phyloP scores from a whole-genome alignment of 1,140 invertebrate species.

The Oscheius sp. region DNA sequence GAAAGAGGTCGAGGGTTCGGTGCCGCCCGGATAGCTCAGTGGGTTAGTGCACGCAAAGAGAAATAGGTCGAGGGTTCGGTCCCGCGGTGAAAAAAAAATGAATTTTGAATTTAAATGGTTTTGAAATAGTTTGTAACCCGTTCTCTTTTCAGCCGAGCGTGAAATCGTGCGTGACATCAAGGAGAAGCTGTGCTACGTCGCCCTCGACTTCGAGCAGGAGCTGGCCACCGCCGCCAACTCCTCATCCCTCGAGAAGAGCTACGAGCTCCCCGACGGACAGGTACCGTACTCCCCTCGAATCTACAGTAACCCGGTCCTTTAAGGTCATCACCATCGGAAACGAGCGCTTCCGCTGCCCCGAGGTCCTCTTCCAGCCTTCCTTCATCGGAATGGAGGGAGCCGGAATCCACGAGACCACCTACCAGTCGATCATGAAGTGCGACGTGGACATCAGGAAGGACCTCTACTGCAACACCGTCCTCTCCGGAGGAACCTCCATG shows the following conservation, averaged over 20 bases:
- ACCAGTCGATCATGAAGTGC: slow-evolving; percentile 63
- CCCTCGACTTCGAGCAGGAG: slow-evolving; percentile 88
- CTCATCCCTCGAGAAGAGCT: slow-evolving; percentile 63
- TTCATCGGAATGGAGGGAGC: slow-evolving; percentile 61
- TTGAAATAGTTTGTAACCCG: no score
- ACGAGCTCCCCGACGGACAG: slow-evolving; percentile 65
- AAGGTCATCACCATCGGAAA: slow-evolving; percentile 62
- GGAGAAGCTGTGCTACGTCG: slow-evolving; percentile 70
- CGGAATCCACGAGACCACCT: slow-evolving; percentile 61
- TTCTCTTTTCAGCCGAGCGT: slow-evolving; percentile 72
- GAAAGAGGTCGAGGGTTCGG: no score
- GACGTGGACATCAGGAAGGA: slow-evolving; percentile 63
- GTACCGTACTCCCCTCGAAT: no score
- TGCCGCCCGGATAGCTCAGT: no score
- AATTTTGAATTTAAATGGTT: no score
- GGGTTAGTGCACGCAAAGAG: no score
- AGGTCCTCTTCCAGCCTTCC: slow-evolving; percentile 57
- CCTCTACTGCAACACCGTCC: slow-evolving; percentile 63
- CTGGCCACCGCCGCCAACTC: slow-evolving; percentile 79
- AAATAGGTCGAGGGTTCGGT: no score
- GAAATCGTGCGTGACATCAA: slow-evolving; percentile 84
- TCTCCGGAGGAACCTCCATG: slow-evolving; percentile 66
- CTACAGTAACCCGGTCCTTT: no score
- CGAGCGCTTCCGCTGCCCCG: slow-evolving; percentile 63
- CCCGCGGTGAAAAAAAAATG: no score